Conservation (phyloP, 2,113 vertebrate species). For the Forbesichthys agassizii region DNA sequence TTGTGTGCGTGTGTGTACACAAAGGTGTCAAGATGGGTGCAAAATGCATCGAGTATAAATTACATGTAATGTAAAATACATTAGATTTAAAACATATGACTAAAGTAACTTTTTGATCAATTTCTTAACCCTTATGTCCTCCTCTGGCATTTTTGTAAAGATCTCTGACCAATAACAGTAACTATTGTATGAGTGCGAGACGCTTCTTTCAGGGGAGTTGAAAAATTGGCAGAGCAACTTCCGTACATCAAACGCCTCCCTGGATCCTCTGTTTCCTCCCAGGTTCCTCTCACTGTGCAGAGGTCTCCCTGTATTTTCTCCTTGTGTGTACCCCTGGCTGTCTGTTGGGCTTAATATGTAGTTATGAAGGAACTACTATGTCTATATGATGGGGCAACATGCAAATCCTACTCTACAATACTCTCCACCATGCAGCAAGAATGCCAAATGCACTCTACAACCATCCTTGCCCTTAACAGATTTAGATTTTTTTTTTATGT, state of each 20-base stretch:
- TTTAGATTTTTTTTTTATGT: background rate
- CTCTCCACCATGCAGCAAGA: background rate
- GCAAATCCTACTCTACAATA: conserved; percentile 7
- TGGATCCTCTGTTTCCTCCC: conserved; percentile 15
- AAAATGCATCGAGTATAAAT: too few relatives aligned
- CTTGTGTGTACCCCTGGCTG: conserved; percentile 6
- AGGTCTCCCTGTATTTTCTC: too few relatives aligned
- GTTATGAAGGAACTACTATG: conserved; percentile 14
- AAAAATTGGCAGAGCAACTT: conserved; percentile 10
- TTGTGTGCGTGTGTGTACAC: too few relatives aligned
- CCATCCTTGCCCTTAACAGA: conserved; percentile 3
- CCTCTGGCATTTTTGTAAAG: too few relatives aligned
- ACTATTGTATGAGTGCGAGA: background rate
- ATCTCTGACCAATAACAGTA: too few relatives aligned
- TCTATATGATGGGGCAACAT: conserved; percentile 1
- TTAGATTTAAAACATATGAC: too few relatives aligned
- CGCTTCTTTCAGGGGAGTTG: background rate
- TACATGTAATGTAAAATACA: too few relatives aligned
- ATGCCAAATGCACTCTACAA: background rate
- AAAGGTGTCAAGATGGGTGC: too few relatives aligned
- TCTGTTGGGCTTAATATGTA: conserved; percentile 10
- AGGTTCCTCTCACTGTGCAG: background rate
- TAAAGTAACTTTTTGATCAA: too few relatives aligned
- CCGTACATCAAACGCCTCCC: background rate
- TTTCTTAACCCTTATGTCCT: background rate